Evolutionary conservation across 2,113 vertebrate species (phyloP).

Genomic region (Ophiodon elongatus): DNA sequence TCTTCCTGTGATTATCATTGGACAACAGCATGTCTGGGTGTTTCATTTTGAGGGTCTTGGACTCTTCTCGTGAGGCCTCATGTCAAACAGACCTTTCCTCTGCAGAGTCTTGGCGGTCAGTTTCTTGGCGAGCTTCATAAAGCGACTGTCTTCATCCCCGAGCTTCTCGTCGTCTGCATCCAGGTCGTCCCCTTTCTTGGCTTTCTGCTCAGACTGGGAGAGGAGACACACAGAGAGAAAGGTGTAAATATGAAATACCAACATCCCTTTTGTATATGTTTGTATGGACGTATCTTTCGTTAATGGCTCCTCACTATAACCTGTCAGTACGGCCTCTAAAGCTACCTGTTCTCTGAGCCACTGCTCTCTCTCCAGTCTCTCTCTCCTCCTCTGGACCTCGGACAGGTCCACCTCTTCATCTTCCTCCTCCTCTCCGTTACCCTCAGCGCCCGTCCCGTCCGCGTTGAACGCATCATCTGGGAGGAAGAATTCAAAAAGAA

Average conservation of each 20-base stretch:
- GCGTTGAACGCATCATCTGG: conserved; percentile 77
- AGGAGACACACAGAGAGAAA: background rate
- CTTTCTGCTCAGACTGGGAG: conserved; percentile 85
- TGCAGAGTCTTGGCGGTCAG: conserved; percentile 90
- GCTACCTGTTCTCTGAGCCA: conserved; percentile 95
- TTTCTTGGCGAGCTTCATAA: conserved; percentile 97
- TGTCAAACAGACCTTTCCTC: conserved; percentile 86
- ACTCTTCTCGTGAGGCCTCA: background rate
- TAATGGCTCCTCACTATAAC: background rate
- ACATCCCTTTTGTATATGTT: background rate
- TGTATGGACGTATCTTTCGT: too few species aligned
- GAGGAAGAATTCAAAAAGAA: background rate
- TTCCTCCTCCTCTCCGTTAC: conserved; percentile 83
- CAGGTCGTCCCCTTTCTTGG: conserved; percentile 68
- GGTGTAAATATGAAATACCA: conserved; percentile 4
- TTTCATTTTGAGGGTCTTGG: background rate
- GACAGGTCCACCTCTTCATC: conserved; percentile 89
- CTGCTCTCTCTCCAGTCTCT: conserved; percentile 93
- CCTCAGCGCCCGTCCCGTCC: conserved; percentile 84
- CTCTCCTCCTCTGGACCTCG: conserved; percentile 91
- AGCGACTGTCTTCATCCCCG: conserved; percentile 90
- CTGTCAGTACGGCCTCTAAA: background rate
- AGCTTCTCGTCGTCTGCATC: conserved; percentile 86
- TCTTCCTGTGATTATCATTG: background rate
- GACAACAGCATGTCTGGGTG: background rate